phyloP scores from a whole-genome alignment of 2,797 vertebrate genomes.

The Anabacerthia variegaticeps region DNA sequence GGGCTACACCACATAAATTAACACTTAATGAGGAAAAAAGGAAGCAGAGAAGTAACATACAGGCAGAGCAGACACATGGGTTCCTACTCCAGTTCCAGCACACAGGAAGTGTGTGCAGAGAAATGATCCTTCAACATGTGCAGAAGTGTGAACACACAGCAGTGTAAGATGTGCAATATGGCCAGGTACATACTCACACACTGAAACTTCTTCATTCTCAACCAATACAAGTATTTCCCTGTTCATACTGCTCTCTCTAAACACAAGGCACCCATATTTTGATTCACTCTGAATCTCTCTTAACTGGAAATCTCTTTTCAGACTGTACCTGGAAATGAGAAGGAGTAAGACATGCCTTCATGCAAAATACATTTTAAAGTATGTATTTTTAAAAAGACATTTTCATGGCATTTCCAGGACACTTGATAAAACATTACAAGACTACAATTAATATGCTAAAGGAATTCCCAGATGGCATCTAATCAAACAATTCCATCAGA shows the following conservation, averaged over 20 bases:
- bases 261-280: neutral
- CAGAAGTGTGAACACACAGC: neutral
- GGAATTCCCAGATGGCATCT: conserved; percentile 47
- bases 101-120: neutral
- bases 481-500: conserved; percentile 76
- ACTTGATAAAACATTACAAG: conserved; percentile 33
- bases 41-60: neutral
- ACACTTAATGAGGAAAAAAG: neutral
- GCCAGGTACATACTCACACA: neutral
- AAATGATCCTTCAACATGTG: neutral
- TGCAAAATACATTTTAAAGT: neutral
- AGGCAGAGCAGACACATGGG: neutral
- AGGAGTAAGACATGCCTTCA: neutral
- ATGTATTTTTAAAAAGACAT: neutral
- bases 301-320: neutral
- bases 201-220: neutral
- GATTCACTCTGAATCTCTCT: neutral
- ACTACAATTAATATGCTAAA: conserved; percentile 55
- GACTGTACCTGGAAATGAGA: conserved; percentile 1
- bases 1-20: neutral
- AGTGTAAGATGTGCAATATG: neutral
- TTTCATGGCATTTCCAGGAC: neutral
- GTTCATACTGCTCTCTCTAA: neutral
- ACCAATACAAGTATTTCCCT: neutral
- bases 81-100: neutral